Evolutionary conservation across 2,113 vertebrate species (phyloP), one percentile per base, ranked within the genome.

Genomic region (Crocuta crocuta): DNA sequence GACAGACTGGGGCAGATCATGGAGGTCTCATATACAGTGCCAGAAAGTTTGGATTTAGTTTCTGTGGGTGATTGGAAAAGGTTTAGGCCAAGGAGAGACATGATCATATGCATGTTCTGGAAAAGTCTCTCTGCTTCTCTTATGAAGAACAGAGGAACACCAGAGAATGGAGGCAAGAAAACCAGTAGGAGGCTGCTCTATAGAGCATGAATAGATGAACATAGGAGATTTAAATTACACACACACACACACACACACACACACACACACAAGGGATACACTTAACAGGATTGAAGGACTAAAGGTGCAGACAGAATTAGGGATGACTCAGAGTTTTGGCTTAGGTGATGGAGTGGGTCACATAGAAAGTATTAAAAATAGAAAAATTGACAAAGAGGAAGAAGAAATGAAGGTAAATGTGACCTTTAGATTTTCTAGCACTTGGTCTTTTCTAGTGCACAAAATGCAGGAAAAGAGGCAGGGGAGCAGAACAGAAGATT

Each of bases 1-100:
- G 10, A 10, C 7, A 50, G 45, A 4, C 9, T 78, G 26, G 39
- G 10, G 10, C n/a, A 55, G 1, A 43, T 33, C 11, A 1, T 3
- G 0, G 24, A 33, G 5, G 43, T 31, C 16, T n/a, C 17, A 0
- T 5, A 10, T 33, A 6, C 13, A 82, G 28, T 2, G 26, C 12
- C 23, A 55, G 7, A 15, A 83, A 55, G 21, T 76, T 76, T 85
- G 8, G 19, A 70, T 78, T 94, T 61, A 58, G 68, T 55, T 82
- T 79, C 19, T 78, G 16, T 84, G 23, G 26, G 76, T 11, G 6
- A 84, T 21, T 90, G 13, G 33, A 80, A 91, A n/a, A 45, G 39
- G 63, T 74, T 79, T 68, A 78, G 7, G 11, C 15, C 31, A n/a
- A 11, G 7, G n/a, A 76, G 68, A 55, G 19, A 63, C 10, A 26